Evolutionary conservation across 2,797 vertebrate species (phyloP), one percentile per base, ranked within the genome.

Genomic region (Tokudaia muenninki): DNA sequence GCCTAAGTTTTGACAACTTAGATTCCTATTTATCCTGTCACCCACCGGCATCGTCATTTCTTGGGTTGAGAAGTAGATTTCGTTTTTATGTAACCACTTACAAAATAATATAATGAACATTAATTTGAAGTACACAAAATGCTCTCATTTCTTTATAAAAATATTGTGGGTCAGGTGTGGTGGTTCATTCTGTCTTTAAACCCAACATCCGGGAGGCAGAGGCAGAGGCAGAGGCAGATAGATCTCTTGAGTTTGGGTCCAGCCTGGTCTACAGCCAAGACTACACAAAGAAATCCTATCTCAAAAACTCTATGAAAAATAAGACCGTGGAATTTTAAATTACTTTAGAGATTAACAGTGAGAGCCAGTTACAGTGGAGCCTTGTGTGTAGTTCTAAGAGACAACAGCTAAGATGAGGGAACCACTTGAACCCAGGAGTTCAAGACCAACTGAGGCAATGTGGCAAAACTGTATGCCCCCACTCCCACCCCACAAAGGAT

Each of bases 1-100:
- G 52, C 24, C 0, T 52, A 57, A 84, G 22, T 94, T 97, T 96
- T 94, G 63, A 87, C 82, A 70, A 31, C 91, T 72, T 86, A 79
- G 65, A 59, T 79, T 91, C 12, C 74, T 94, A 77, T 87, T 87
- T 91, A 94, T 78, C 10, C 89, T 96, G 86, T 87, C 83, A 67
- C n/a, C 65, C 87, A 74, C n/a, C 41, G 7, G 6, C 44, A 31
- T 41, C 84, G 16, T 81, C 61, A 75, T 86, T 95, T 93, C 72
- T 2, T 82, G 52, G 13, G 47, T n/a, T 86, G 63, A 87, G 92
- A 86, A 88, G 65, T 4, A n/a, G 65, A 83, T 29, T 96, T 88
- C 31, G 13, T 74, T 97, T 93, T 91, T 87, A 44, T 81, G 29
- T 70, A 41, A 89, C 47, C 81, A 47, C 55, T 87, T 91, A 57